These are phyloP conservation scores for Pristionchus maxplancki DNA, from an alignment of 2,888 invertebrate species.

Conservation along the genomic window DNA sequence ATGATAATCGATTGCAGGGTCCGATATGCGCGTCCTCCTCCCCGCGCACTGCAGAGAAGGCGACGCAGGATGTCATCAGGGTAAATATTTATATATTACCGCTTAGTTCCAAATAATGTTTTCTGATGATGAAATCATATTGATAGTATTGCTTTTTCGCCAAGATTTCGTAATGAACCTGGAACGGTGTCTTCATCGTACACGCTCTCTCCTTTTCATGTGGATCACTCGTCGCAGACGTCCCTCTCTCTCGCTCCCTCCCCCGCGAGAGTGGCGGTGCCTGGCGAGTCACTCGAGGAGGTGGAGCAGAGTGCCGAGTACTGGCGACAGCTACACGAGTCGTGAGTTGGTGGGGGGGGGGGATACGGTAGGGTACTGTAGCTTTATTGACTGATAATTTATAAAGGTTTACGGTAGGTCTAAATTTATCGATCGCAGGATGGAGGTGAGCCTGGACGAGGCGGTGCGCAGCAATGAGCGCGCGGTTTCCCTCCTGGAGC, in stretches of 20 bases:
- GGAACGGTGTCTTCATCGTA: too few relatives aligned
- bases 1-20: slow-evolving; percentile 6
- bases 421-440: neutral
- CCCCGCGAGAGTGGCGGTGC: neutral
- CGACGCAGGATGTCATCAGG: neutral
- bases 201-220: neutral
- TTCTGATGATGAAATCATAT: too few relatives aligned
- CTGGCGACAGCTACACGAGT: slow-evolving; percentile 29
- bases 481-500: neutral
- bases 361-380: neutral
- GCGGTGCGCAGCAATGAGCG: neutral
- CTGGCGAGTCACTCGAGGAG: neutral
- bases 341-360: neutral
- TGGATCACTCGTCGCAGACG: neutral
- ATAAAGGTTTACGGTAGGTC: neutral
- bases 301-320: slow-evolving; percentile 37
- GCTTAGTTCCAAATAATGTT: neutral
- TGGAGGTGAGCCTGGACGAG: neutral
- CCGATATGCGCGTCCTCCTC: neutral
- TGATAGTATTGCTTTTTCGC: too few relatives aligned
- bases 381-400: neutral
- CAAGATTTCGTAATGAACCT: too few relatives aligned
- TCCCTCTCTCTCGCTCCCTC: neutral
- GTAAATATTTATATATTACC: neutral
- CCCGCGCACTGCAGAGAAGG: neutral